phyloP scores from a whole-genome alignment of 2,113 vertebrate species.

The Elaphurus davidianus region DNA sequence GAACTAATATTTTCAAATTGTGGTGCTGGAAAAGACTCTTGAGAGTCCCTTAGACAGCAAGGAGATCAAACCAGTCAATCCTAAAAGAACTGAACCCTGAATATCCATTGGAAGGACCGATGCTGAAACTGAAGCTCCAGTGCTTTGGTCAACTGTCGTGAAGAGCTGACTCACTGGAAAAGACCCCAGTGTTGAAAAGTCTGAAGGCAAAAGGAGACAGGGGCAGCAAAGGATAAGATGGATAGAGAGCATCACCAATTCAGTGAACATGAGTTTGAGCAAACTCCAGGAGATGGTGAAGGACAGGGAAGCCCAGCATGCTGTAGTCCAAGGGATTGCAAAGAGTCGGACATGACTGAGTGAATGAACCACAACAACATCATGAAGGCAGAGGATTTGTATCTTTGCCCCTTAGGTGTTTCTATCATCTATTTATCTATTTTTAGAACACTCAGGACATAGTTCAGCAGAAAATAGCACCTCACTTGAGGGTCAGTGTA shows the following conservation, averaged over 20 bases:
- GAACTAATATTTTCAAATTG: neutral
- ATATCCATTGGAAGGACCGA: neutral
- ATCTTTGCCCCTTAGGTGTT: neutral
- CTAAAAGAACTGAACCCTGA: neutral
- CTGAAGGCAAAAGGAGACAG: neutral
- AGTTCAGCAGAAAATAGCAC: neutral
- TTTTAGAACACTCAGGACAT: neutral
- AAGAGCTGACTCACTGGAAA: neutral
- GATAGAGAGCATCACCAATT: neutral
- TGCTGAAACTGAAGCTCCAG: neutral
- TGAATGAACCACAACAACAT: neutral
- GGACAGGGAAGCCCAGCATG: neutral
- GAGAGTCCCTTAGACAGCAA: neutral
- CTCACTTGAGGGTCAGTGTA: neutral
- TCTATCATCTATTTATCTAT: neutral
- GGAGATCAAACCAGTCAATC: neutral
- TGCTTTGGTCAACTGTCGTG: neutral
- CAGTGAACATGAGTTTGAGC: neutral
- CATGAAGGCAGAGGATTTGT: neutral
- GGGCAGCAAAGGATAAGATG: neutral
- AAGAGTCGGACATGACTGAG: neutral
- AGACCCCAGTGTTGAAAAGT: neutral
- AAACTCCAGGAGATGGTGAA: neutral
- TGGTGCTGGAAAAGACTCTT: neutral
- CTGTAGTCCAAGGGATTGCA: neutral